A percentile compares a stretch with the other conserved stretches of the same genome.
Conservation (phyloP, 2,888 invertebrate species). For the Pachydiplax longipennis region DNA sequence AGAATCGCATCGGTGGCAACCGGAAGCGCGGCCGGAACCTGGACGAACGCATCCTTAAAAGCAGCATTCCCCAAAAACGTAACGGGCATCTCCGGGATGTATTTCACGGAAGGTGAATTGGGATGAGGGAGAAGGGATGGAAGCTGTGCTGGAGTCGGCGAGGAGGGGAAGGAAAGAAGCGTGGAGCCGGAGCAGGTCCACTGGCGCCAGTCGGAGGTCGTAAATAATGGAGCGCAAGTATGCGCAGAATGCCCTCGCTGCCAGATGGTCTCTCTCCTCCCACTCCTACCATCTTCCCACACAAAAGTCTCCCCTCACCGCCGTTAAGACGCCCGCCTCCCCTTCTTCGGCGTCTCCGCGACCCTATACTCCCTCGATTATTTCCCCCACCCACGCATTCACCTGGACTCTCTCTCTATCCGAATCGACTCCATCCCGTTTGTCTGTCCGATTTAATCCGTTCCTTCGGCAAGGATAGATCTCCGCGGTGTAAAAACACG, state of each 20-base stretch:
- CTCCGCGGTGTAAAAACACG: too few relatives aligned
- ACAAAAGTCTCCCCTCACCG: neutral
- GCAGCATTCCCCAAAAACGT: too few relatives aligned
- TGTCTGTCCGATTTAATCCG: too few relatives aligned
- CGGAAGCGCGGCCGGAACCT: too few relatives aligned
- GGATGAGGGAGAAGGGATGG: neutral
- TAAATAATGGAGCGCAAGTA: conserved; percentile 42
- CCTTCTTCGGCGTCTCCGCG: neutral
- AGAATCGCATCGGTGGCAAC: too few relatives aligned
- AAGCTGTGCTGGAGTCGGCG: neutral
- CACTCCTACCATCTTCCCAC: neutral
- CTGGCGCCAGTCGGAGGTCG: conserved; percentile 43
- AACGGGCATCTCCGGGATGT: too few relatives aligned
- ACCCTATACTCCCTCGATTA: neutral
- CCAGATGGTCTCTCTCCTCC: conserved; percentile 22
- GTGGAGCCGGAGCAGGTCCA: conserved; percentile 1
- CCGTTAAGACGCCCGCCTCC: neutral
- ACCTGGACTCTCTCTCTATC: neutral
- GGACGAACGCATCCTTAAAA: too few relatives aligned
- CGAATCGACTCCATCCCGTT: neutral
- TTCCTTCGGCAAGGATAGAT: too few relatives aligned
- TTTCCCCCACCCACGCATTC: neutral
- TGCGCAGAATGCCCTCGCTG: conserved; percentile 41
- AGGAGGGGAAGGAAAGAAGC: neutral
- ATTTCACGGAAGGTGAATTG: neutral